A percentile compares a stretch with the other conserved stretches of the same genome.
These are phyloP conservation scores for Hesperophylax magnus DNA, from an alignment of 1,140 invertebrate genomes.

Conservation along the genomic window DNA sequence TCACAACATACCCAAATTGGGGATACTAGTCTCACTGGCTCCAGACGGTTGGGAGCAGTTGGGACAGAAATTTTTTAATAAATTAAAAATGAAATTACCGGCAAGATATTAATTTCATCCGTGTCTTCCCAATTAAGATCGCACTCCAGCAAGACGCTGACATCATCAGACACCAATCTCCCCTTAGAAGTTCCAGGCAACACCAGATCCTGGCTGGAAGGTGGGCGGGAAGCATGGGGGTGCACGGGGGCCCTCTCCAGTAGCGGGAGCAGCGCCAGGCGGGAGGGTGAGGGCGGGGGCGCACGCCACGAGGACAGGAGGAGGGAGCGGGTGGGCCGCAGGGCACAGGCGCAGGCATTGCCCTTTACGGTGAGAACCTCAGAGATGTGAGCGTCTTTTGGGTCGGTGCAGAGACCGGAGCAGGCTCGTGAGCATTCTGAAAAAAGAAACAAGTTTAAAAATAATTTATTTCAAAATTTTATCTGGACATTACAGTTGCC, in stretches of 20 bases:
- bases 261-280: slow-evolving; percentile 46
- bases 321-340: slow-evolving; percentile 46
- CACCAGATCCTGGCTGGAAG: not conserved
- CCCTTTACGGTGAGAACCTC: slow-evolving; percentile 49
- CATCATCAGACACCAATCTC: slow-evolving; percentile 20
- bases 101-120: slow-evolving; percentile 51
- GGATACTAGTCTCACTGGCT: no score
- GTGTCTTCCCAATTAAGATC: slow-evolving; percentile 48
- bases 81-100: slow-evolving; percentile 33
- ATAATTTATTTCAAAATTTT: no score
- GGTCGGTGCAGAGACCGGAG: slow-evolving; percentile 47
- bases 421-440: slow-evolving; percentile 51
- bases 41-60: no score
- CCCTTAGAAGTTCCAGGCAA: slow-evolving; percentile 40
- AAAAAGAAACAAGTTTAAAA: slow-evolving; percentile 19
- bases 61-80: not conserved
- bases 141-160: slow-evolving; percentile 50
- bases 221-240: not conserved
- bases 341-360: slow-evolving; percentile 44
- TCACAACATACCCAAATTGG: no score
- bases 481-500: no score
- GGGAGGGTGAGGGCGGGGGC: slow-evolving; percentile 49
- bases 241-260: slow-evolving; percentile 29
- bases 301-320: slow-evolving; percentile 47
- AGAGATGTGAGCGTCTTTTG: slow-evolving; percentile 51